A percentile compares a stretch with the other conserved stretches of the same genome.
These are phyloP conservation scores for Microplitis demolitor DNA, from an alignment of 1,140 invertebrate species.

Conservation along the genomic window DNA sequence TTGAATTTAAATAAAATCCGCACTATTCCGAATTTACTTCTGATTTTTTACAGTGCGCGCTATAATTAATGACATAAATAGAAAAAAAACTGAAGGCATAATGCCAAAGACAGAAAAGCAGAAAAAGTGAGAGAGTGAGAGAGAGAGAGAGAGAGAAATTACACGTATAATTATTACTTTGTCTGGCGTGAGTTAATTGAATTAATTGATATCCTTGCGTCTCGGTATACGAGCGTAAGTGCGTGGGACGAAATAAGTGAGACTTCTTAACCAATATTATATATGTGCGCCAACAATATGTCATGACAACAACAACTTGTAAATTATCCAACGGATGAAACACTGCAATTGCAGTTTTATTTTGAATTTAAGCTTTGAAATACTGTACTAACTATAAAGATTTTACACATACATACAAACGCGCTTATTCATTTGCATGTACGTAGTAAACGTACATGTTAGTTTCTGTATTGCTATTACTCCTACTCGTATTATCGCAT, in stretches of 20 bases:
- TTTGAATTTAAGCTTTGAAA: background rate
- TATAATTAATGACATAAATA: too few relatives aligned
- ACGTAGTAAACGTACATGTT: background rate
- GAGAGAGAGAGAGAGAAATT: too few relatives aligned
- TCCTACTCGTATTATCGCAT: background rate
- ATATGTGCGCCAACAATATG: slow-evolving; percentile 17
- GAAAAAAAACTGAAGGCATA: too few relatives aligned
- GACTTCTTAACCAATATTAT: slow-evolving; percentile 1
- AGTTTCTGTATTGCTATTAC: too few relatives aligned
- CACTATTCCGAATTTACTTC: too few relatives aligned
- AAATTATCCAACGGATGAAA: slow-evolving; percentile 19
- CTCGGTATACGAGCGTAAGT: background rate
- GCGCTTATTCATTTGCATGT: background rate
- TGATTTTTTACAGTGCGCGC: too few relatives aligned
- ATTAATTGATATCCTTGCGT: slow-evolving; percentile 26
- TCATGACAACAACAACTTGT: slow-evolving; percentile 16
- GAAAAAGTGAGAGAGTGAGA: background rate
- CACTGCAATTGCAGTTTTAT: slow-evolving; percentile 1
- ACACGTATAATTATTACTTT: slow-evolving; percentile 12
- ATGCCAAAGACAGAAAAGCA: slow-evolving; percentile 14
- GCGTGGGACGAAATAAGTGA: slow-evolving; percentile 18
- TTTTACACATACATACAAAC: background rate
- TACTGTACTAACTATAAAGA: background rate
- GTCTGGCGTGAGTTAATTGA: slow-evolving; percentile 30
- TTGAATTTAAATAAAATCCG: too few relatives aligned